Base-by-base conservation (phyloP, 2,888 invertebrate genomes). In the Helicoverpa assulta region DNA sequence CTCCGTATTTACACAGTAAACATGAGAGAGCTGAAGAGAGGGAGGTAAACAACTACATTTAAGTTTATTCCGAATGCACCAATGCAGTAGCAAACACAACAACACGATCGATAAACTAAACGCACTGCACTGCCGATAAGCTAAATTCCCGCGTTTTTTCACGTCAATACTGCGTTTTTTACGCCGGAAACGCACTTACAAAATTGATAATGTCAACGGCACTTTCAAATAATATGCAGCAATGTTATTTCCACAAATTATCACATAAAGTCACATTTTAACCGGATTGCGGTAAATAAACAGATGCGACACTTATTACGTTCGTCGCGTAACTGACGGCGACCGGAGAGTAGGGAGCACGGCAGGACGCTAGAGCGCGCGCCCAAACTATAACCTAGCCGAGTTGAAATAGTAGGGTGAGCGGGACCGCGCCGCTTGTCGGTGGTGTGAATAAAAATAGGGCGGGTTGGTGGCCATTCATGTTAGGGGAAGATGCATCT, bases 311-410 rank as follows among this genome's bases (percentile, higher is more conserved):
- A 88, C 89, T 86, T 89, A 88, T 87, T 92, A 90, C 90, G 92
- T 83, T 88, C 92, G 90, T 88, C 89, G 92, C 91, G 91, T 91
- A 90, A 94, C 94, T 93, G 92, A 89, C 89, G 81, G 67, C 81
- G 80, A 77, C 80, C 82, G 82, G 85, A 83, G 76, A 85, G 79
- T 80, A 89, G 89, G 89, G 89, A 88, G 85, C 81, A 81, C 84
- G 83, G 82, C 90, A 86, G 91, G 91, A 90, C 90, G 91, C 90
- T 88, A 89, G 88, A 88, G 88, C 89, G 91, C 88, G 90, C 91
- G 91, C 90, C 90, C 87, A 91, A 93, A 93, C 92, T 94, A 94
- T 94, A 94, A 93, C 92, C 93, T 93, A 93, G 92, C 92, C 87
- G 85, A 92, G 78, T 92, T 92, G 83, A 85, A 91, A 89, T 91